Conservation (phyloP, 2,797 vertebrate genomes). For the Sebastes baramenuke region DNA sequence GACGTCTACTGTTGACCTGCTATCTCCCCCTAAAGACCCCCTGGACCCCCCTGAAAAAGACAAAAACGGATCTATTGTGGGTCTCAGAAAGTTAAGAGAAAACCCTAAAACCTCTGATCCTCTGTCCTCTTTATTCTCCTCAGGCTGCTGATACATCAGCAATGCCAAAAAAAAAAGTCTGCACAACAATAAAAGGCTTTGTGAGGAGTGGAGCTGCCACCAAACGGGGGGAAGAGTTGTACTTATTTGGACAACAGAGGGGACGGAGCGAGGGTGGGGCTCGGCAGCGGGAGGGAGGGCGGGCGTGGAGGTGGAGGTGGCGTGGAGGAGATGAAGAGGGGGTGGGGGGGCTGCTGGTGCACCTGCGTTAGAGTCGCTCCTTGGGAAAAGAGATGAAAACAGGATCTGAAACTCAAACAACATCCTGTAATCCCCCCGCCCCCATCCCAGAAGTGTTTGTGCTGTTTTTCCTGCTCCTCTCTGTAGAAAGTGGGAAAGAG, state of each 20-base stretch:
- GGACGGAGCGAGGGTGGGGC: background rate
- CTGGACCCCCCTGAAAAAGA: too few species aligned
- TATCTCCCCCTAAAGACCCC: too few species aligned
- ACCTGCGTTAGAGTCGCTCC: constrained; percentile 68
- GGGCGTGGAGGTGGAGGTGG: background rate
- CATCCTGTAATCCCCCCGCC: constrained; percentile 70
- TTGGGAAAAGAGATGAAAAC: constrained; percentile 79
- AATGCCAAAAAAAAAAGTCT: background rate
- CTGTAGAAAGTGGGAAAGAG: constrained; percentile 49
- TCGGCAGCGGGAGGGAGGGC: constrained; percentile 1
- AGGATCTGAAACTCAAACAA: constrained; percentile 80
- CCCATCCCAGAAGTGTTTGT: constrained; percentile 57
- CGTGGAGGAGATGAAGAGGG: background rate
- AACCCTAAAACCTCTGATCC: background rate
- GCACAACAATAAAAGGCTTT: constrained; percentile 19
- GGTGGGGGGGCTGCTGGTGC: constrained; percentile 40
- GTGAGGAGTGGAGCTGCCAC: background rate
- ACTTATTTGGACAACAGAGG: constrained; percentile 25
- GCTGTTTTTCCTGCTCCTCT: constrained; percentile 54
- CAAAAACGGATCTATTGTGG: too few species aligned
- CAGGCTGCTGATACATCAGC: background rate
- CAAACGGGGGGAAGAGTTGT: constrained; percentile 28
- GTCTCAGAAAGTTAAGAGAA: too few species aligned
- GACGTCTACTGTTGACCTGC: too few species aligned
- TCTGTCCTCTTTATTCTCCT: constrained; percentile 2